A percentile compares a stretch with the other conserved stretches of the same genome.
phyloP scores from a whole-genome alignment of 2,797 vertebrate species.

The Potorous gilbertii region DNA sequence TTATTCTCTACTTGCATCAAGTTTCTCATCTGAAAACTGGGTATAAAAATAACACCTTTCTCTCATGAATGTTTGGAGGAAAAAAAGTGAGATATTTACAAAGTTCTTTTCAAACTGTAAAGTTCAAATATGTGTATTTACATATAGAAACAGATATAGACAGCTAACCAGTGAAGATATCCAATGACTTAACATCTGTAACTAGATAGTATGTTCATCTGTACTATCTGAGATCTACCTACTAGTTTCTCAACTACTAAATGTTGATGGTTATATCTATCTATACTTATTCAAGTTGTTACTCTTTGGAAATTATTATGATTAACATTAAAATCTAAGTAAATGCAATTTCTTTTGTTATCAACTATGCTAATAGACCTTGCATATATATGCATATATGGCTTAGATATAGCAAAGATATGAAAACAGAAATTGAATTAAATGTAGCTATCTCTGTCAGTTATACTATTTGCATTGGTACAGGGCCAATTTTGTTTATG shows the following conservation, averaged over 20 bases:
- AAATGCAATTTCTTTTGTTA: not conserved
- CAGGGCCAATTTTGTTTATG: conserved; percentile 29
- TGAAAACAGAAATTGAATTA: conserved; percentile 30
- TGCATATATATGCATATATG: not conserved
- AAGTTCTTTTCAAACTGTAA: not conserved
- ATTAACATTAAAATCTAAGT: not conserved
- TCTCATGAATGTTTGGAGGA: not conserved
- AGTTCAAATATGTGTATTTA: not conserved
- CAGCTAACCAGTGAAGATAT: too few relatives aligned
- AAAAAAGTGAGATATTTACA: not conserved
- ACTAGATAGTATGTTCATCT: not conserved
- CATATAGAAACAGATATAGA: not conserved
- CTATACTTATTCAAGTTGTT: not conserved
- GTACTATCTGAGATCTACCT: too few relatives aligned
- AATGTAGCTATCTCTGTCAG: not conserved
- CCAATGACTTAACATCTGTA: too few relatives aligned
- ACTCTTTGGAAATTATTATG: not conserved
- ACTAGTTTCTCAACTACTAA: not conserved
- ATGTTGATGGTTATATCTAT: not conserved
- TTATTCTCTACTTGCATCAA: too few relatives aligned
- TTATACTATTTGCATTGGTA: conserved; percentile 18
- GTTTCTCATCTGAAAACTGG: not conserved
- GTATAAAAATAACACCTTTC: too few relatives aligned
- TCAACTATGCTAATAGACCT: conserved; percentile 14
- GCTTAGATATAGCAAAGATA: not conserved